These are phyloP conservation scores for Agonopterix heracliana DNA, from an alignment of 2,888 invertebrate species.

Conservation along the genomic window DNA sequence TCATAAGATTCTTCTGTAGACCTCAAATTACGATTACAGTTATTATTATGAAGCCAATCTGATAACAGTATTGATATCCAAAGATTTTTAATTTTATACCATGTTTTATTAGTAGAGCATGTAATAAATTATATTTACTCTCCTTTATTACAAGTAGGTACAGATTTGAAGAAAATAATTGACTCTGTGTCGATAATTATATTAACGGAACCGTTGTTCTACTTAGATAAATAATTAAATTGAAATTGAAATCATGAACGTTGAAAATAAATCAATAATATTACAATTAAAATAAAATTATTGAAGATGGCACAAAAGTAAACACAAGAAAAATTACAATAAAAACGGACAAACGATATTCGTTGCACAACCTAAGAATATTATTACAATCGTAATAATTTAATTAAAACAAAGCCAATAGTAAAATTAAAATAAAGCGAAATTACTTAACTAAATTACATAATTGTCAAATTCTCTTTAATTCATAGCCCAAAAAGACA, in stretches of 20 bases:
- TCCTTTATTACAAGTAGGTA: constrained; percentile 10
- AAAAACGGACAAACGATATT: constrained; percentile 24
- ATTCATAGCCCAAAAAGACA: constrained; percentile 26
- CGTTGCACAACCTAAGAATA: constrained; percentile 51
- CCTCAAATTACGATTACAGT: too few relatives aligned
- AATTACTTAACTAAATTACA: constrained; percentile 1
- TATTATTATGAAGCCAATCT: too few relatives aligned
- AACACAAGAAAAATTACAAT: constrained; percentile 19
- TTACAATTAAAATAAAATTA: constrained; percentile 8
- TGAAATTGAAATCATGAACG: constrained; percentile 11
- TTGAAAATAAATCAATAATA: neutral
- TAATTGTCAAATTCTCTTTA: constrained; percentile 15
- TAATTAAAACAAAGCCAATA: constrained; percentile 1
- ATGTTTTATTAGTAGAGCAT: constrained; percentile 2
- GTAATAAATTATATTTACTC: constrained; percentile 13
- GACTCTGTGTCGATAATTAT: constrained; percentile 18
- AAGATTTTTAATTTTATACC: constrained; percentile 5
- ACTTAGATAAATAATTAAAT: constrained; percentile 15
- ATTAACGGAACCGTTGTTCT: constrained; percentile 10
- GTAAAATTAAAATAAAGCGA: constrained; percentile 5
- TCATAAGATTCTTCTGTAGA: too few relatives aligned
- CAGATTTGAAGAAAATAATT: constrained; percentile 37
- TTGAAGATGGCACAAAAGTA: constrained; percentile 33
- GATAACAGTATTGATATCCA: too few relatives aligned
- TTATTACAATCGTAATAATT: constrained; percentile 1